Evolutionary conservation across 2,113 vertebrate species (phyloP).

Genomic region (Brevimyrus niger): DNA sequence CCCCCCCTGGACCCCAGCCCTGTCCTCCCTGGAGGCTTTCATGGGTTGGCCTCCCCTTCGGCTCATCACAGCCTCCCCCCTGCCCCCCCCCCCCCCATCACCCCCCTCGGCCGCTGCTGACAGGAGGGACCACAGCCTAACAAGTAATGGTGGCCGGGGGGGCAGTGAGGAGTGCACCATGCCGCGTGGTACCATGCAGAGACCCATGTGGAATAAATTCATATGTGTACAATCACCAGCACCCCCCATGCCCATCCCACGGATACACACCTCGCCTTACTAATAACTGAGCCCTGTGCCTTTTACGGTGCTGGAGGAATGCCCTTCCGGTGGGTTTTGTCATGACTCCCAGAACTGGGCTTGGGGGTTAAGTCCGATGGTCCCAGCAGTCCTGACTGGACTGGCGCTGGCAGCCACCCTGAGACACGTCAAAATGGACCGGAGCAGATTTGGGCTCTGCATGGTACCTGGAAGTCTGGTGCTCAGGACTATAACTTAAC

Average conservation of each 20-base stretch:
- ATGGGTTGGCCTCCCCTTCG: neutral
- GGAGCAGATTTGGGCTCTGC: slow-evolving; percentile 29
- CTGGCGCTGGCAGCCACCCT: neutral
- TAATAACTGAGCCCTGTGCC: slow-evolving; percentile 63
- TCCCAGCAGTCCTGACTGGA: neutral
- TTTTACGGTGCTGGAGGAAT: slow-evolving; percentile 63
- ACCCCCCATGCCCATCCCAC: neutral
- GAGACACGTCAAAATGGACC: neutral
- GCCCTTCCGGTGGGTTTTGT: slow-evolving; percentile 19
- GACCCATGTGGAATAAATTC: slow-evolving; percentile 87
- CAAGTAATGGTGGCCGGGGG: slow-evolving; percentile 84
- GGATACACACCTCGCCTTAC: slow-evolving; percentile 78
- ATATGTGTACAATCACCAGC: slow-evolving; percentile 23
- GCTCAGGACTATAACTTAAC: slow-evolving; percentile 64
- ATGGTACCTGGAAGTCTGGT: slow-evolving; percentile 59
- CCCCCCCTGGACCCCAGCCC: slow-evolving; percentile 65
- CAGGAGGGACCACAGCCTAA: slow-evolving; percentile 87
- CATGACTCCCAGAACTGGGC: neutral
- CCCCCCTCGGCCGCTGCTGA: slow-evolving; percentile 41
- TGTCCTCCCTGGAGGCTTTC: neutral
- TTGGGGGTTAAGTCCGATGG: neutral
- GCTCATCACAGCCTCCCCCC: slow-evolving; percentile 23
- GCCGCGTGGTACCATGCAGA: slow-evolving; percentile 68
- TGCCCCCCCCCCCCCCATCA: slow-evolving; percentile 33
- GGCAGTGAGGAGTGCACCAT: slow-evolving; percentile 78